Evolutionary conservation across 1,140 invertebrate genomes (phyloP), one percentile per base, ranked within the genome.

Genomic region (Bombus haemorrhoidalis): DNA sequence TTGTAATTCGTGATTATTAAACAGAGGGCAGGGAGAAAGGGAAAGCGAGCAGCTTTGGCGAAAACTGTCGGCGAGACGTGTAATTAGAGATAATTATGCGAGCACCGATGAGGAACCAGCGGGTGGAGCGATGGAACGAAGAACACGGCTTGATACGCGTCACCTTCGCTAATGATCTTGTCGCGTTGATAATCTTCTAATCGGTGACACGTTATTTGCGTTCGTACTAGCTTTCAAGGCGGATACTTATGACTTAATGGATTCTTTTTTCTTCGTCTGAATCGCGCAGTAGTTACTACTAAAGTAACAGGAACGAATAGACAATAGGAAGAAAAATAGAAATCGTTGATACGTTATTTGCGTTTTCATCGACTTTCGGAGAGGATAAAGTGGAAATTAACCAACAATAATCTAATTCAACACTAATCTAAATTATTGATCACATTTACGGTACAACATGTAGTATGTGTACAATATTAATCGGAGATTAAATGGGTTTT

Each of bases 1-100:
- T 43, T 57, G 87, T 80, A 85, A 85, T 78, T 85, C 76, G n/a
- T 28, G 83, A 85, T 85, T 85, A 85, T 85, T 80, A 85, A 75
- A 25, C 28, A 37, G 68, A 71, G 15, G 47, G 1, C 6, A 39
- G 76, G 39, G 41, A 43, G 68, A 72, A 71, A 79, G 53, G n/a
- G 76, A 79, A 72, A 77, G 81, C 43, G 73, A 28, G 71, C 12
- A 32, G 28, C 28, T 43, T 41, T 73, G 12, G 71, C 71, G 71
- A 47, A 34, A 39, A 69, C 43, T 34, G 18, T 22, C 43, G 37
- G 43, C 74, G 74, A 83, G 81, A 83, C 81, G 74, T 83, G 81
- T 77, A 83, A 83, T 83, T 83, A 83, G 74, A 43, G 81, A 77
- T 83, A 83, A 83, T 83, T 83, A 74, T 39, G 81, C 32, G 34